A percentile compares a stretch with the other conserved stretches of the same genome.
Conservation (phyloP, 2,888 invertebrate species). For the Mythimna ferrago region DNA sequence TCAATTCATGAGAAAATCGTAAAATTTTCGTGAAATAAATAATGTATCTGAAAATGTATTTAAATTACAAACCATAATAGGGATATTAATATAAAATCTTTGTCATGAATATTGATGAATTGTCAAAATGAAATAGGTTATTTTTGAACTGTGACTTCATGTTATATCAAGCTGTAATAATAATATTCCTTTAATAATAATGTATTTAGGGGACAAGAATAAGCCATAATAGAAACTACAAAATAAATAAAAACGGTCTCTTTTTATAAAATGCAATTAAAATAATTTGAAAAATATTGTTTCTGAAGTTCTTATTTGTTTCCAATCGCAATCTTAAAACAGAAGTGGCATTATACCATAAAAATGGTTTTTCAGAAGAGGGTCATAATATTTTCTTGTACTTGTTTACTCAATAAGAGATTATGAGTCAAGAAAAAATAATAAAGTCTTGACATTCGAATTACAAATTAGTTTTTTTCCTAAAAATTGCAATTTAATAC, state of each 20-base stretch:
- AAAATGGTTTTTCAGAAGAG: no score
- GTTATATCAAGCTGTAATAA: conserved; percentile 28
- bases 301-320: background rate
- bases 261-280: background rate
- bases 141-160: background rate
- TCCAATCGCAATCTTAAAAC: no score
- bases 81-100: no score
- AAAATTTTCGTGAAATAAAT: no score
- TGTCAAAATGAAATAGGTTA: background rate
- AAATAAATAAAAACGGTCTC: background rate
- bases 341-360: no score
- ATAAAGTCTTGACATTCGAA: no score
- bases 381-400: no score
- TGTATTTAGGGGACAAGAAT: background rate
- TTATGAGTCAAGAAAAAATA: no score
- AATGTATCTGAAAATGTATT: background rate
- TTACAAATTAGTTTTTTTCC: background rate
- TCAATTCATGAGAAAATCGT: no score
- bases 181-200: conserved; percentile 9
- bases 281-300: conserved; percentile 2
- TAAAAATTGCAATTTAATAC: no score
- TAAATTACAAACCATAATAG: no score
- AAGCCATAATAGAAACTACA: conserved; percentile 14
- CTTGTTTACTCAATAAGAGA: no score
- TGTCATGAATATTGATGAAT: background rate